These are phyloP conservation scores for Lepus americanus DNA, from an alignment of 2,113 vertebrate species.

Conservation along the genomic window DNA sequence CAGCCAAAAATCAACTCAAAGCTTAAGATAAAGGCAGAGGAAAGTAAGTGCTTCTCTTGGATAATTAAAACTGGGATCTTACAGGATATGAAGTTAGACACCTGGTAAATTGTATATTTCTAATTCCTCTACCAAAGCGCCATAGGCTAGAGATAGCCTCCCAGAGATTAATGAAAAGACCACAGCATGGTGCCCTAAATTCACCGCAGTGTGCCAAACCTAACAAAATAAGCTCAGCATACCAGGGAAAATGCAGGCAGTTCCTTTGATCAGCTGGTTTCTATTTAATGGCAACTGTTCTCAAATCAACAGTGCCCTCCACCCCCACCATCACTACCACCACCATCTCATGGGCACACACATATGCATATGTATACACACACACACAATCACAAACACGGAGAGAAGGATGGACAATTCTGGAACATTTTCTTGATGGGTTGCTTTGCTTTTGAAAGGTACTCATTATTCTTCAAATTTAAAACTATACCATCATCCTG, in stretches of 20 bases:
- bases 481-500: neutral
- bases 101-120: conserved; percentile 71
- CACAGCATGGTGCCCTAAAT: conserved; percentile 74
- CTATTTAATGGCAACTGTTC: conserved; percentile 39
- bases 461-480: neutral
- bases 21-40: conserved; percentile 56
- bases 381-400: neutral
- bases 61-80: conserved; percentile 75
- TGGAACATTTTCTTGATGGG: conserved; percentile 2
- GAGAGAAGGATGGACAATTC: neutral
- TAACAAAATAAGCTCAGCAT: conserved; percentile 74
- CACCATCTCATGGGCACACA: neutral
- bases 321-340: neutral
- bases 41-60: conserved; percentile 57
- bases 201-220: conserved; percentile 77
- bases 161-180: conserved; percentile 84
- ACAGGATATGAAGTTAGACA: conserved; percentile 74
- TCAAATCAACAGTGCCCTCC: neutral
- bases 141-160: conserved; percentile 70
- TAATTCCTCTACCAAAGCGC: conserved; percentile 78
- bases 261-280: conserved; percentile 59
- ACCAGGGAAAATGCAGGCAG: neutral
- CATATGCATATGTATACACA: neutral
- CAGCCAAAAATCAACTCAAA: conserved; percentile 20
- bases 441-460: conserved; percentile 32